Conservation (phyloP, 1,140 invertebrate species). For the Zelostemma sp. region DNA sequence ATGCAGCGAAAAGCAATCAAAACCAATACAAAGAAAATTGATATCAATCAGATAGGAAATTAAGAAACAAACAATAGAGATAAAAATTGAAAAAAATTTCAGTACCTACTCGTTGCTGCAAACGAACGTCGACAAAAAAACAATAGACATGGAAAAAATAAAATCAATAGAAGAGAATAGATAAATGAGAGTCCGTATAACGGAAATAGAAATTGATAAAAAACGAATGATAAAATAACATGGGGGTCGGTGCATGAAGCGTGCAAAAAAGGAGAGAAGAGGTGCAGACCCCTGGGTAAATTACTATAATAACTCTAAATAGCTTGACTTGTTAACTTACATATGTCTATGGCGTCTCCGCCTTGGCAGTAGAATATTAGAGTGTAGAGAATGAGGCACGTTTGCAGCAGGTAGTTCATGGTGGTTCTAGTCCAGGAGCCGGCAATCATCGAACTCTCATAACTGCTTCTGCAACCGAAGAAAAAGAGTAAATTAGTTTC, state of each 20-base stretch:
- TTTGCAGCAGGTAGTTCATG: conserved; percentile 63
- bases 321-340: conserved; percentile 55
- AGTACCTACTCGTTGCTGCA: too few species aligned
- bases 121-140: too few species aligned
- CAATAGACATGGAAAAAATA: too few species aligned
- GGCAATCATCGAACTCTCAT: conserved; percentile 68
- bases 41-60: too few species aligned
- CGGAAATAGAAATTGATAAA: not conserved
- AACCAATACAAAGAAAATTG: too few species aligned
- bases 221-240: not conserved
- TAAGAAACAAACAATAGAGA: too few species aligned
- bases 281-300: too few species aligned
- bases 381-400: conserved; percentile 61
- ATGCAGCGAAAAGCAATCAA: too few species aligned
- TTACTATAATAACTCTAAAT: conserved; percentile 37
- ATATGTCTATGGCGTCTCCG: conserved; percentile 68
- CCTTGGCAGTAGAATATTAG: conserved; percentile 56
- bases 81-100: too few species aligned
- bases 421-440: conserved; percentile 56
- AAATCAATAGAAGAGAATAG: too few species aligned
- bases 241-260: not conserved
- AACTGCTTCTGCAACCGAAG: conserved; percentile 62
- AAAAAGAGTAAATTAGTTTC: conserved; percentile 37
- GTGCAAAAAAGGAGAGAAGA: too few species aligned
- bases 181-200: too few species aligned